Base-by-base conservation (phyloP, 2,797 vertebrate species). In the Trematomus bernacchii region DNA sequence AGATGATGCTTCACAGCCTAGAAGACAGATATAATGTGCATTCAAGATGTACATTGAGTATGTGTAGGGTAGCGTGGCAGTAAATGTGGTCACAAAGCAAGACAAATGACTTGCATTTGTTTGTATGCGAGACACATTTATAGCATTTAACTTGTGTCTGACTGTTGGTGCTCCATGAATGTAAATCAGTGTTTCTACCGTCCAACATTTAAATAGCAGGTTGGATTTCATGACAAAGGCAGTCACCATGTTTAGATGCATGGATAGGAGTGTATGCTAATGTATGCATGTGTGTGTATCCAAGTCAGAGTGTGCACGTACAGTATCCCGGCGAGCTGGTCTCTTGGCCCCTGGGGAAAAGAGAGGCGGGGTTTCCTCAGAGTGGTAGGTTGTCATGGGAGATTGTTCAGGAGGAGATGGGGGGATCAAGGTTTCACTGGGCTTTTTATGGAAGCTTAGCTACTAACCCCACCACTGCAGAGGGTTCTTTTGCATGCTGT, bases 361-460 rank as follows among this genome's bases (percentile, higher is more conserved):
- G 30, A 9, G 54, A 57, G 44, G 57, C 3, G n/a, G 64, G 33
- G 58, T 27, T 64, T 71, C 62, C 48, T 73, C 23, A 1, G 55
- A 66, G 57, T 44, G 7, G 57, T 59, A 46, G 60, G 61, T 72
- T 76, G 73, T 75, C 78, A 76, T 46, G 71, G 80, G 68, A 62
- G 73, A 75, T 71, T 75, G 73, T 61, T 55, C 63, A 47, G 63
- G 71, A 66, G 50, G 67, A 75, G 76, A 79, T 46, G 65, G 57
- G 55, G 33, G 76, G 76, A 80, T 85, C 55, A 64, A 27, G 73
- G 6, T 78, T 81, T 76, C 48, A 44, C 14, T 10, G 57, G 47
- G 67, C 47, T 59, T 66, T 80, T 83, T 64, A 68, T 10, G 1
- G 62, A 51, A 76, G 82, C 69, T 84, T 84, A 81, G 67, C 55